phyloP scores from a whole-genome alignment of 2,113 vertebrate genomes.

The Pachypanchax playfairii region DNA sequence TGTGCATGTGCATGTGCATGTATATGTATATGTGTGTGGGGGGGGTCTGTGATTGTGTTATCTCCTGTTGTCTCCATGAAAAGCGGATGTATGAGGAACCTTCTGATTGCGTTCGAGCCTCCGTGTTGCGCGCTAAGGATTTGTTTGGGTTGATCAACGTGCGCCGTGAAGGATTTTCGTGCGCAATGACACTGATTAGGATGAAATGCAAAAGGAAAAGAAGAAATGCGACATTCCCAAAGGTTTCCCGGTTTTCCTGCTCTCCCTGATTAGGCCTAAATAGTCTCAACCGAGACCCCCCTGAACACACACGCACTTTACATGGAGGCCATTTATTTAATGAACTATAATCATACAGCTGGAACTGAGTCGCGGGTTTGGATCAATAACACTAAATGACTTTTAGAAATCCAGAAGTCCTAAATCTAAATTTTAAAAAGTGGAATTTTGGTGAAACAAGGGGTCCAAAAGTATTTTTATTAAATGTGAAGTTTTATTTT shows the following conservation, averaged over 20 bases:
- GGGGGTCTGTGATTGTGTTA: not conserved
- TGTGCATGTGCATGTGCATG: too few relatives aligned
- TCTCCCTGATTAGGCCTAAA: constrained; percentile 24
- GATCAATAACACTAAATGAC: too few relatives aligned
- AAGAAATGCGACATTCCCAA: constrained; percentile 28
- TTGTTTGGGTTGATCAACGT: constrained; percentile 19
- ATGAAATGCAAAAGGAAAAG: constrained; percentile 35
- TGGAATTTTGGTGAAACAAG: too few relatives aligned
- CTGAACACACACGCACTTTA: too few relatives aligned
- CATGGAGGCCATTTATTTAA: too few relatives aligned
- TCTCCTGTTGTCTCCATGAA: not conserved
- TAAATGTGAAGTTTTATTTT: too few relatives aligned
- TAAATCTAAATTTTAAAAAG: too few relatives aligned
- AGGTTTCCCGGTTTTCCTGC: not conserved
- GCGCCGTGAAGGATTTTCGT: constrained; percentile 31
- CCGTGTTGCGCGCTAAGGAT: not conserved
- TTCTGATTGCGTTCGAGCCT: not conserved
- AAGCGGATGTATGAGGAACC: constrained; percentile 12
- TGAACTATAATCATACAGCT: too few relatives aligned
- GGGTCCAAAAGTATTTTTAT: too few relatives aligned
- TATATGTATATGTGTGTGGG: constrained; percentile 2
- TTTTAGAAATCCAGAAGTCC: too few relatives aligned
- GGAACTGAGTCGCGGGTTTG: too few relatives aligned
- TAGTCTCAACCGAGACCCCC: not conserved
- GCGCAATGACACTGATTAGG: constrained; percentile 54